Conservation (phyloP, 2,888 invertebrate species). For the Abrostola triplasia region DNA sequence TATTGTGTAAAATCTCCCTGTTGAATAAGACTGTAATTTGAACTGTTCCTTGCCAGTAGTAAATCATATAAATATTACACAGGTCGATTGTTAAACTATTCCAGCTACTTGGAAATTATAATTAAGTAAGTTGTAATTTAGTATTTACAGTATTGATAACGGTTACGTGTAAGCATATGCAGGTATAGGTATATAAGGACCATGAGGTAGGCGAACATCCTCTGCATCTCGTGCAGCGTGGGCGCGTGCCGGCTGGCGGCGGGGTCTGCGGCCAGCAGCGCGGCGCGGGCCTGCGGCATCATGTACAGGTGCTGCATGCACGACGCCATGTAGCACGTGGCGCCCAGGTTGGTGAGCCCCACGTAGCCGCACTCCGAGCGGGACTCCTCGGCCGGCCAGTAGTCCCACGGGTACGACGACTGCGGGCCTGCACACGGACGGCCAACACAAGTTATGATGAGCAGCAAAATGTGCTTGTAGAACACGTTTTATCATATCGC, state of each 20-base stretch:
- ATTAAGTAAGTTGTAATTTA: neutral
- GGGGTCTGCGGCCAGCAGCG: conserved; percentile 93
- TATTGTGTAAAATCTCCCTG: no score
- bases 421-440: conserved; percentile 93
- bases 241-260: conserved; percentile 93
- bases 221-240: conserved; percentile 95
- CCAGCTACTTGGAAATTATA: no score
- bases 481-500: no score
- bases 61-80: no score
- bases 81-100: no score
- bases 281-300: conserved; percentile 97
- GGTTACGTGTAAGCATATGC: neutral
- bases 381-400: conserved; percentile 99
- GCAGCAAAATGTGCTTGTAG: no score
- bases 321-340: conserved; percentile 99
- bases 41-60: no score
- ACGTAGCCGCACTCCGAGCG: conserved; percentile 98
- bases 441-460: no score
- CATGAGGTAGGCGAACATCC: conserved; percentile 98
- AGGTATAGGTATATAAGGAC: no score
- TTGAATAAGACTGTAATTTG: no score
- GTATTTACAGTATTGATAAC: no score
- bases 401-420: conserved; percentile 98
- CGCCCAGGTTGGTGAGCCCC: conserved; percentile 97
- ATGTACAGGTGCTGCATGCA: conserved; percentile 99